A percentile compares a stretch with the other conserved stretches of the same genome.
These are phyloP conservation scores for Siniperca undulata DNA, from an alignment of 2,797 vertebrate species.

Conservation along the genomic window DNA sequence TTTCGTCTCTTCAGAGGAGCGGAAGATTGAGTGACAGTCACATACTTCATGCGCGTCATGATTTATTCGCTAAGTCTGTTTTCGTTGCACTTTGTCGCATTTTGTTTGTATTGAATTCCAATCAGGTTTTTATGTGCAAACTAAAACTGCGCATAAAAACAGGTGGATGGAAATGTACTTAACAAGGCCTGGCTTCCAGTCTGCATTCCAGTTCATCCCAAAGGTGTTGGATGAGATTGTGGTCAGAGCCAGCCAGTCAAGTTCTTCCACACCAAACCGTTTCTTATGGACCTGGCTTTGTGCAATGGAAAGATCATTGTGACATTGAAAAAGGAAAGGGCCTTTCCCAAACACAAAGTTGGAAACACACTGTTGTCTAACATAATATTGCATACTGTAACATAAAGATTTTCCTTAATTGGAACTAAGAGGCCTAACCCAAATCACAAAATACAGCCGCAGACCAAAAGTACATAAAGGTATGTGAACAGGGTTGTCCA, in stretches of 20 bases:
- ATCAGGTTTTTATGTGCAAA: background rate
- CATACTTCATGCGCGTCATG: background rate
- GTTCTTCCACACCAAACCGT: background rate
- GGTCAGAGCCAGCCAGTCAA: background rate
- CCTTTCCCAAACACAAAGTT: constrained; percentile 17
- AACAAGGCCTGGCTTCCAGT: background rate
- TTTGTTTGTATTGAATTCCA: background rate
- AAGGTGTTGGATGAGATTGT: background rate
- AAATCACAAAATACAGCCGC: background rate
- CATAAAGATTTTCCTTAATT: background rate
- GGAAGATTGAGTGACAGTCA: background rate
- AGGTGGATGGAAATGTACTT: background rate
- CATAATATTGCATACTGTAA: background rate
- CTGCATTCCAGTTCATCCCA: background rate
- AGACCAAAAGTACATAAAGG: background rate
- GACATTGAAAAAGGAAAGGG: background rate
- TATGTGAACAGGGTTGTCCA: background rate
- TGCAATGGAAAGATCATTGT: background rate
- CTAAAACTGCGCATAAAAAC: constrained; percentile 5
- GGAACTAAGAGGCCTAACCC: background rate
- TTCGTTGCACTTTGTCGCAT: background rate
- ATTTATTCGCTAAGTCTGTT: background rate
- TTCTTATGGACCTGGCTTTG: constrained; percentile 4
- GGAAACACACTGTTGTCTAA: background rate
- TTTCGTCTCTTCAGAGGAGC: background rate